phyloP scores from a whole-genome alignment of 2,797 vertebrate species.

The Myotis findleyi region DNA sequence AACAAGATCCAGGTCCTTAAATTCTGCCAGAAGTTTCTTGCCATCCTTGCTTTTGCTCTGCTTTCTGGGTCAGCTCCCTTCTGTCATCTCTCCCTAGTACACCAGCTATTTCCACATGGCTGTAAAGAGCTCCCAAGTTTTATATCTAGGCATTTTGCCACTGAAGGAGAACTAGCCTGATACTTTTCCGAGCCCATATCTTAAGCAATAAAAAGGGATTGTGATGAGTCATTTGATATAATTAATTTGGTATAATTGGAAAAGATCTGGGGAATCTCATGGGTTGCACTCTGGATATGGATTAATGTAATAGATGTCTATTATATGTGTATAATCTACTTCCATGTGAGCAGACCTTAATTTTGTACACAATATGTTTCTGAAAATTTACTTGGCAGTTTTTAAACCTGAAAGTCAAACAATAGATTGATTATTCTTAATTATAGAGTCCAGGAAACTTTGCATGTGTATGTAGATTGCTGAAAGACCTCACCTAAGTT shows the following conservation, averaged over 20 bases:
- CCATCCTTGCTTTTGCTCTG: not conserved
- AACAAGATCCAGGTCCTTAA: not conserved
- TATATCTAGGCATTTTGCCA: not conserved
- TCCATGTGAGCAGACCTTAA: not conserved
- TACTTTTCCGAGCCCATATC: not conserved
- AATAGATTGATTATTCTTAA: not conserved
- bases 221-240: not conserved
- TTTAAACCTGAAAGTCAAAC: slow-evolving; percentile 1
- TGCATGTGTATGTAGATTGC: not conserved
- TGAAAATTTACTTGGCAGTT: slow-evolving; percentile 4
- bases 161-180: not conserved
- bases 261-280: not conserved
- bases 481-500: not conserved
- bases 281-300: not conserved
- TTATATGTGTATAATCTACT: not conserved
- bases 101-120: not conserved
- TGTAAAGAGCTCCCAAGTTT: not conserved
- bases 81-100: not conserved
- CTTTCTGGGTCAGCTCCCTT: slow-evolving; percentile 36
- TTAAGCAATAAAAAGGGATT: not conserved
- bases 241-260: slow-evolving; percentile 4
- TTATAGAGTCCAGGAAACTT: not conserved
- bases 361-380: not conserved
- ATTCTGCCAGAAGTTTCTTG: not conserved
- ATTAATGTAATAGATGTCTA: not conserved